These are phyloP conservation scores for Myopa testacea DNA, from an alignment of 2,888 invertebrate species.

Conservation along the genomic window DNA sequence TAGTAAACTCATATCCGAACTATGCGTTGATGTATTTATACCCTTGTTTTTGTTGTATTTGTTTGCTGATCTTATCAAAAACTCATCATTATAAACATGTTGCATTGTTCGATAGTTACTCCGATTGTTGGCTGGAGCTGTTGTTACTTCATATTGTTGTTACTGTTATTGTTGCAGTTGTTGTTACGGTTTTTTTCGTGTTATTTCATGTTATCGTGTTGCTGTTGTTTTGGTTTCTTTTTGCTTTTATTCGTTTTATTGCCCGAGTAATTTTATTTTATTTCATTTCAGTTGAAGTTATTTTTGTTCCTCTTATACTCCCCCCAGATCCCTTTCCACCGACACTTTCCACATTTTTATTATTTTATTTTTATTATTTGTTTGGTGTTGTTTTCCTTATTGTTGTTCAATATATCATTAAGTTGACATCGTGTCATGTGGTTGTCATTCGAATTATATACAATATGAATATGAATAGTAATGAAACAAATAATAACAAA, in stretches of 20 bases:
- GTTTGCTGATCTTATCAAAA: not conserved
- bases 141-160: not conserved
- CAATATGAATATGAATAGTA: slow-evolving; percentile 18
- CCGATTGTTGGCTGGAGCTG: not conserved
- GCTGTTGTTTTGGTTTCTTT: not conserved
- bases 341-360: not conserved
- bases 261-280: no score
- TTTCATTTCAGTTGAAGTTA: no score
- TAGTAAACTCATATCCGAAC: no score
- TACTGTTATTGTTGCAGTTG: not conserved
- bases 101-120: not conserved
- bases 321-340: no score
- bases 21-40: not conserved
- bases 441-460: slow-evolving; percentile 35
- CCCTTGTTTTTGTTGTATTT: not conserved
- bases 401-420: slow-evolving; percentile 29
- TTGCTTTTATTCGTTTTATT: no score
- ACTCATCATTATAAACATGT: not conserved
- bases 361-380: not conserved
- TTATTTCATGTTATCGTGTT: not conserved
- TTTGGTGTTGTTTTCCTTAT: not conserved
- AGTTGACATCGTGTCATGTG: slow-evolving; percentile 36
- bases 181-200: not conserved
- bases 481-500: not conserved
- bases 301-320: no score